Base-by-base conservation (phyloP, 2,113 vertebrate species). In the Anser brachyrhynchus region DNA sequence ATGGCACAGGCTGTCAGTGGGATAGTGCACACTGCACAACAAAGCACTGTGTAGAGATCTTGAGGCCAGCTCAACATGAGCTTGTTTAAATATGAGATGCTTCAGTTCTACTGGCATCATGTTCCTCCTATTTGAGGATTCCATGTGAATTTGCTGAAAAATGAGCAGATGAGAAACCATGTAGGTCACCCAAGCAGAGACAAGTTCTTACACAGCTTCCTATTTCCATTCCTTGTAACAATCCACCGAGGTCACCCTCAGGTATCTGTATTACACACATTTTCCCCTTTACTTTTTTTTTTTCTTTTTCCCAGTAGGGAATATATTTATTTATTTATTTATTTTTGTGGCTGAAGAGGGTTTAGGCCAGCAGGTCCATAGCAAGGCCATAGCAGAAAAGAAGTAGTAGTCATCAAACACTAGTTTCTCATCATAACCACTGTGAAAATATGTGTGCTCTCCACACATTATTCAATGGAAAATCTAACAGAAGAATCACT, bases 251-350 rank as follows among this genome's bases (percentile, higher is more conserved):
- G 28, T 54, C 44, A 19, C 4, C 5, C 22, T 78, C 9, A 1
- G 22, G 1, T 61, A 26, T 59, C 33, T 57, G 9, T 0, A 1
- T 59, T 35, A 33, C 2, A 4, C 8, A 11, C 2, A 33, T 22
- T 71, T 74, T 28, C 3, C 1, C 3, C 61, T 11, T 16, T 44
- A 29, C 41, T 79, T 14, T 14, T 16, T 6, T 35, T 70, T 37
- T 69, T 84, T 31, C 26, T 90, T 41, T 39, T 39, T 39, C 39
- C 39, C 9, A 46, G 9, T 5, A 77, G 25, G 4, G 3, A 39
- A 39, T 39, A 11, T 44, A 44, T 46, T 20, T 46, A 46, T 46
- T 44, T 44, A 44, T 44, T 46, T 19, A 46, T 46, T 46, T 46
- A 46, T 46, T 46, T 19, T 46, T 46, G 13, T 23, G 18, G 9